Percentiles rank a stretch among this genome's conserved stretches.
Conservation (phyloP, 2,888 invertebrate genomes). For the Tenthredo mesomela region DNA sequence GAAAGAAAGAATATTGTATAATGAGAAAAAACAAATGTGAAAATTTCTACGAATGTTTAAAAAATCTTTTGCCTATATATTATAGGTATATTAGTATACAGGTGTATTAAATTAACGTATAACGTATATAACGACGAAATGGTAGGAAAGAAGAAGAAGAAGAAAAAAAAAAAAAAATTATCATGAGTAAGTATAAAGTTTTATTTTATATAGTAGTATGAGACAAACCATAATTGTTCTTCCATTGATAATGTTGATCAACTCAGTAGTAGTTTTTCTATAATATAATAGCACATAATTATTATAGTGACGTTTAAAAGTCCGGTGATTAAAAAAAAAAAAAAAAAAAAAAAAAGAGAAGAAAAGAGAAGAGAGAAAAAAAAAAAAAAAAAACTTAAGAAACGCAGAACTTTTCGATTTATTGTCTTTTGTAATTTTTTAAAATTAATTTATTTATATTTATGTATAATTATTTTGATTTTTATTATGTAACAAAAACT, state of each 20-base stretch:
- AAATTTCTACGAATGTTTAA: no score
- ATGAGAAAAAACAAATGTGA: no score
- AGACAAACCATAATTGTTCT: constrained; percentile 10
- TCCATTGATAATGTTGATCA: constrained; percentile 12
- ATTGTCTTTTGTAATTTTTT: background rate
- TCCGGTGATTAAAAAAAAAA: background rate
- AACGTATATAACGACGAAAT: background rate
- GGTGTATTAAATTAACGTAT: no score
- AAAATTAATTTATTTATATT: background rate
- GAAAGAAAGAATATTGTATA: no score
- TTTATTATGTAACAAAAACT: background rate
- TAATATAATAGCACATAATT: background rate
- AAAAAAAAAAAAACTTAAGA: background rate
- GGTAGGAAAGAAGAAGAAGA: background rate
- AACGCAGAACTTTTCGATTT: background rate
- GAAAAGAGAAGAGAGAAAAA: no score
- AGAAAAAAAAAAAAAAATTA: no score
- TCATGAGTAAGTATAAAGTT: no score
- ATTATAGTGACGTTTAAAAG: background rate
- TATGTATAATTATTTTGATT: no score
- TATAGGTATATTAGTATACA: no score
- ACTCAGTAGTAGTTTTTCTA: background rate
- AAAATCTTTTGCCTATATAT: no score
- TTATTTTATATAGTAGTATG: no score
- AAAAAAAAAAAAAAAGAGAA: background rate